These are phyloP conservation scores for Zaprionus camerounensis DNA, from an alignment of 1,140 invertebrate genomes.

Conservation along the genomic window DNA sequence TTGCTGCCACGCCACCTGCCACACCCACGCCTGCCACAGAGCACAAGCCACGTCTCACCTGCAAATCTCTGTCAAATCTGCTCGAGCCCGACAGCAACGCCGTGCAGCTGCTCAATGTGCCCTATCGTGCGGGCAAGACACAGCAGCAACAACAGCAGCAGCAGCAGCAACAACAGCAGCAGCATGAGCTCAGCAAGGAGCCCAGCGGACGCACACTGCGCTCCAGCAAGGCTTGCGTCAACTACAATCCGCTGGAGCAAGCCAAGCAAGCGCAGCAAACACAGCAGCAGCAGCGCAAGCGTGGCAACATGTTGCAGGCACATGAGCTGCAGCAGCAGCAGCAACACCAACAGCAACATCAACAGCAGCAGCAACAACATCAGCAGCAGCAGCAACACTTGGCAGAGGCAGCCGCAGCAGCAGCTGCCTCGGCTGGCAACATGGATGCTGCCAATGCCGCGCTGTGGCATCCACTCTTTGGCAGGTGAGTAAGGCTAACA, in stretches of 20 bases:
- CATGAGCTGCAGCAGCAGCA: conserved; percentile 62
- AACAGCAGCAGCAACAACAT: conserved; percentile 52
- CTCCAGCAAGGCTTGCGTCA: conserved; percentile 69
- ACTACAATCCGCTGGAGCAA: conserved; percentile 67
- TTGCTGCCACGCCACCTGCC: conserved; percentile 18
- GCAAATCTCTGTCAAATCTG: conserved; percentile 87
- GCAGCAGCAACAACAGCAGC: too few relatives aligned
- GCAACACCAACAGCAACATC: conserved; percentile 55
- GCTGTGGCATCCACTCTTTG: conserved; percentile 89
- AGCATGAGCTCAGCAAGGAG: conserved; percentile 45
- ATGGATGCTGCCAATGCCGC: conserved; percentile 86
- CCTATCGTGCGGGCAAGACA: conserved; percentile 2
- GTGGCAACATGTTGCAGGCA: conserved; percentile 53
- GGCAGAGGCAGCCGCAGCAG: conserved; percentile 53
- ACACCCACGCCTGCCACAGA: conserved; percentile 56
- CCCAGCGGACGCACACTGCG: conserved; percentile 58
- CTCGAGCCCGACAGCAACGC: conserved; percentile 84
- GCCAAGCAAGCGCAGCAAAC: conserved; percentile 44
- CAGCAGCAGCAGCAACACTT: conserved; percentile 52
- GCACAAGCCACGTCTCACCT: conserved; percentile 86
- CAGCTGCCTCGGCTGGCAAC: conserved; percentile 37
- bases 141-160: too few relatives aligned
- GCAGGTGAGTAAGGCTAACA: conserved; percentile 79
- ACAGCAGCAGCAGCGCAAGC: conserved; percentile 51
- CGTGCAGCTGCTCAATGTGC: conserved; percentile 68